Percentiles rank a stretch among this genome's conserved stretches.
These are phyloP conservation scores for Eurytoma adleriae DNA, from an alignment of 2,888 invertebrate genomes.

Conservation along the genomic window DNA sequence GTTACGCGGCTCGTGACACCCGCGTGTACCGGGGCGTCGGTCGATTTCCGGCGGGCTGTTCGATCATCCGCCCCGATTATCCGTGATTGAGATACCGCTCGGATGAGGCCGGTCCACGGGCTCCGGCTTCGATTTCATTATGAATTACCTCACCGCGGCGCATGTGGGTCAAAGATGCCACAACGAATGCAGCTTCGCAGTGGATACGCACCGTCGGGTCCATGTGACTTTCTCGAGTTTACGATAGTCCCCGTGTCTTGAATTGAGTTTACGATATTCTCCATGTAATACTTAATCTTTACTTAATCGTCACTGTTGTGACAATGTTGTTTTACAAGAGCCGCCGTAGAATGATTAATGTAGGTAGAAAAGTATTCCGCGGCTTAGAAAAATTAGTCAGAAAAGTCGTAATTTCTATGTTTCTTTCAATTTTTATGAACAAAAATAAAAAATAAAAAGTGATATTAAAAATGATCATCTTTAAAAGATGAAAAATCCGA, in stretches of 20 bases:
- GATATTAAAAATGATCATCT: too few relatives aligned
- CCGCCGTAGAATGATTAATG: too few relatives aligned
- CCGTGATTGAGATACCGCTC: not conserved
- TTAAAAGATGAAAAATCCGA: too few relatives aligned
- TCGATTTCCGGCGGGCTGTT: conserved; percentile 9
- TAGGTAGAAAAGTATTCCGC: too few relatives aligned
- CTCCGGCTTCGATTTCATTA: conserved; percentile 37
- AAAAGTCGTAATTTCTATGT: too few relatives aligned
- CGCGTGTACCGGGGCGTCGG: not conserved
- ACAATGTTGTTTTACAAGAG: too few relatives aligned
- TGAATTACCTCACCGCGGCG: conserved; percentile 27
- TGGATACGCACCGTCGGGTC: not conserved
- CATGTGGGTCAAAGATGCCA: conserved; percentile 19
- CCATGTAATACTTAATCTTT: too few relatives aligned
- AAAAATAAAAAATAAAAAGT: too few relatives aligned
- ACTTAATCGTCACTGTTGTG: too few relatives aligned
- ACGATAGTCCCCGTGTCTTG: too few relatives aligned
- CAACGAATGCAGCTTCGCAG: conserved; percentile 6
- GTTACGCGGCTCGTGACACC: not conserved
- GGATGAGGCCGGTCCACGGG: conserved; percentile 16
- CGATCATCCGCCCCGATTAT: conserved; percentile 1
- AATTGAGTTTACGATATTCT: not conserved
- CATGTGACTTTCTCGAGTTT: conserved; percentile 3
- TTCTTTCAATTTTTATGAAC: too few relatives aligned
- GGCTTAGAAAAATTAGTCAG: too few relatives aligned